Base-by-base conservation (phyloP, 2,888 invertebrate species). In the Schrankia costaestrigalis region DNA sequence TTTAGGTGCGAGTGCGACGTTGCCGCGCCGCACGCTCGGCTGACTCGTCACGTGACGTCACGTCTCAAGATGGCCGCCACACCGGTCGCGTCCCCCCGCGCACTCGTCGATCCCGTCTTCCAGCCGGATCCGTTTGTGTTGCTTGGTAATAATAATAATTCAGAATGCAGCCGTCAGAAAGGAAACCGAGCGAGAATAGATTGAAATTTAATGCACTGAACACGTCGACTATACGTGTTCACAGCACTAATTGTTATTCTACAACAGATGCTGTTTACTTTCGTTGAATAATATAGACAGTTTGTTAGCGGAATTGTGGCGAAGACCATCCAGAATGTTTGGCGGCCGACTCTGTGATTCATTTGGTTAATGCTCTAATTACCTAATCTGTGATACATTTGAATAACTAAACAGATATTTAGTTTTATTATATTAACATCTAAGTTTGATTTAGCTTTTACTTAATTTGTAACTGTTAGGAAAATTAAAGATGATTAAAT, bases 1-100 rank as follows among this genome's bases (percentile, higher is more conserved):
- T 58, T 59, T 53, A 56, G 49, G 45, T 45, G 52, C 33, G 54
- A 45, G 44, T 46, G 85, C 84, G 82, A 71, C 73, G 86, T 86
- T 87, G 87, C 85, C 86, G 66, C 63, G 32, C 75, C 67, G 78
- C 74, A 66, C 75, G 74, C 76, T 78, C 78, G 80, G 78, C 77
- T 84, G 80, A 81, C 78, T 85, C 86, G 87, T 87, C 85, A 85
- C 78, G 86, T 87, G 87, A 87, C 87, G 87, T 87, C 86, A 87
- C 84, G 84, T 85, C 86, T 84, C 85, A 87, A 87, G 85, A 86
- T 87, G 87, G 87, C 87, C 79, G 86, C 83, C 80, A 71, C 65
- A 76, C 80, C 80, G 82, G 78, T 77, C 73, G 71, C 63, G 63
- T 69, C 70, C 75, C 74, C 75, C 71, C 74, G 71, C 77, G 69